Evolutionary conservation across 1,140 invertebrate species (phyloP), one percentile per base, ranked within the genome.

Genomic region (Drosophila sechellia): DNA sequence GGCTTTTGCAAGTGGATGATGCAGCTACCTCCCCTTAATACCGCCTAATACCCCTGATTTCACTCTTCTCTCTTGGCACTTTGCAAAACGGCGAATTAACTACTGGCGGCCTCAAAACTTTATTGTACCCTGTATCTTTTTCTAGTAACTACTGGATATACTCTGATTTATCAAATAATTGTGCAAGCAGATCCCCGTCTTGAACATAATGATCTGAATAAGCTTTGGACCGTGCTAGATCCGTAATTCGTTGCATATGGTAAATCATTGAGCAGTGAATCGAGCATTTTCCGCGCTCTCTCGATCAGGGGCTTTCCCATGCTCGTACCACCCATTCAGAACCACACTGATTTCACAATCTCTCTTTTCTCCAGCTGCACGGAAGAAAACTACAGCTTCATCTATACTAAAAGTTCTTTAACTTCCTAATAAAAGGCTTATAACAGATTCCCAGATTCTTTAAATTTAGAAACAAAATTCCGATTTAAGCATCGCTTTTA

Each of bases 131-230:
- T 70, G 48, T 56, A 64, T 40, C 50, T 34, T 12, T 12, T 20
- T 5, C 8, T 15, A 42, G 40, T 42, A 0, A 17, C 12, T 20
- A 12, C 39, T 12, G n/a, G n/a, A 17, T 35, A 13, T 25, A 27
- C 40, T 22, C 40, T 25, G 42, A 69, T 56, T 56, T 84, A 80
- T 71, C 81, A 60, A 59, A 46, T 66, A 49, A 68, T 79, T 69
- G 56, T 37, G 37, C 49, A 43, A 58, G 35, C 64, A 48, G 63
- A 39, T 13, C 22, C 11, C 22, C 13, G 15, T 53, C 43, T 43
- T 50, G 43, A 55, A 39, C 25, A 22, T 39, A 63, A n/a, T 25
- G 50, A 45, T 75, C 54, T 27, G n/a, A 50, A 49, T 31, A 37
- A 8, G 45, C 61, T 65, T 11, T 52, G 20, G 59, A 65, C 27